Base-by-base conservation (phyloP, 1,140 invertebrate species). In the Cyclargus thomasi region DNA sequence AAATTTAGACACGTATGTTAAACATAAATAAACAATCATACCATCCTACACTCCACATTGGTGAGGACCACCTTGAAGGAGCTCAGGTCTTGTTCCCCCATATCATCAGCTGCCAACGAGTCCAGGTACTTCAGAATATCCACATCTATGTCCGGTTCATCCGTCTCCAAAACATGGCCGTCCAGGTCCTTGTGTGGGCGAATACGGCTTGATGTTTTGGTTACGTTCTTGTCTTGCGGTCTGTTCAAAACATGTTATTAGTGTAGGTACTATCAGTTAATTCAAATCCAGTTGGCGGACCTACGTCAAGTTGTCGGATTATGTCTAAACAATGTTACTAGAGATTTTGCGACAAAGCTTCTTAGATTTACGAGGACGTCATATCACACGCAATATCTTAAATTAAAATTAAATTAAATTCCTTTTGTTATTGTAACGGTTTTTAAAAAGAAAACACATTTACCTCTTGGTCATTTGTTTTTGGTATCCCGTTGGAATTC, bases 401-500 rank as follows among this genome's bases (percentile, higher is more conserved):
- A n/a, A n/a, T n/a, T n/a, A n/a, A n/a, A n/a, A n/a, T n/a, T n/a
- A n/a, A n/a, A n/a, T 29, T 29, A 2, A 4, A 7, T 29, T 29
- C 1, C 29, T 29, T 29, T 29, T 29, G 8, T 29, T 29, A 29
- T 29, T 29, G 29, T 29, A 29, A 29, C 4, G 29, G 29, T 29
- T 7, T 7, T 29, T 29, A 29, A 29, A 29, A 29, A 29, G 29
- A 0, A 29, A 7, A 29, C 5, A 8, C 8, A 29, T 0, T 83
- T 83, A 93, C 92, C 91, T 92, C 73, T 87, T 91, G 0, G 86
- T 77, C 73, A 90, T 81, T 75, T 92, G 85, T 83, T 92, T 93
- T 72, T 84, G 82, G 71, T 90, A 91, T 68, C 85, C 90, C 64
- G 82, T 81, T 1, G 91, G 82, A 67, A 91, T 80, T 80, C 92